Evolutionary conservation across 2,113 vertebrate species (phyloP).

Genomic region (Mugil cephalus): DNA sequence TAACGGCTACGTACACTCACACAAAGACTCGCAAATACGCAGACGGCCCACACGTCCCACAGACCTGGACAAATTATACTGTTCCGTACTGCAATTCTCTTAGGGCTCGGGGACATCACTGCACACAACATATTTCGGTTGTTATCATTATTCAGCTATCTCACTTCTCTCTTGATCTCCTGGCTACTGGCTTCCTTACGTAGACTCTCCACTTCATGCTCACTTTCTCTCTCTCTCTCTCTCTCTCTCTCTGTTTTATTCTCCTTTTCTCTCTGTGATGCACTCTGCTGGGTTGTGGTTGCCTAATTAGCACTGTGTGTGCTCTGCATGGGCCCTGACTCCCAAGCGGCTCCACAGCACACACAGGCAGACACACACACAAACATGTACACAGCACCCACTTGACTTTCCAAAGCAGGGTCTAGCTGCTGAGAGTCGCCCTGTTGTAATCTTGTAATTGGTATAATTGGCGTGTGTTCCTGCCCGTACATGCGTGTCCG

Average conservation of each 20-base stretch:
- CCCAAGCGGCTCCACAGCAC: constrained; percentile 48
- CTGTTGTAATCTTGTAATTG: constrained; percentile 75
- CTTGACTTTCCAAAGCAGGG: constrained; percentile 67
- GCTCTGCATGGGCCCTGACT: constrained; percentile 69
- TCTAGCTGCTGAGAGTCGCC: constrained; percentile 64
- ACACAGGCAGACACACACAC: constrained; percentile 15
- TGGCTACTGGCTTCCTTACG: constrained; percentile 37
- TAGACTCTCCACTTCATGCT: constrained; percentile 42
- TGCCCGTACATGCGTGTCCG: constrained; percentile 40
- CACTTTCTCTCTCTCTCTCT: constrained; percentile 42
- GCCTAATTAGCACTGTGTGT: constrained; percentile 78
- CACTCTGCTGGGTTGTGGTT: constrained; percentile 72
- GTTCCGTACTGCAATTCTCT: constrained; percentile 27
- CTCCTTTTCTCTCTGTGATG: constrained; percentile 60
- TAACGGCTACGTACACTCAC: neutral
- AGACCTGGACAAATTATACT: constrained; percentile 29
- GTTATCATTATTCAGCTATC: constrained; percentile 28
- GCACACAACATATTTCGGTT: constrained; percentile 46
- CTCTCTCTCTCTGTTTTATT: constrained; percentile 45
- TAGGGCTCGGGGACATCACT: constrained; percentile 25
- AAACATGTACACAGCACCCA: constrained; percentile 35
- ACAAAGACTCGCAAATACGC: constrained; percentile 12
- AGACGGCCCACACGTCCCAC: constrained; percentile 14
- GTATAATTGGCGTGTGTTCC: constrained; percentile 59
- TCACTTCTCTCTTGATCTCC: constrained; percentile 18